Percentiles rank a stretch among this genome's conserved stretches.
phyloP scores from a whole-genome alignment of 2,888 invertebrate genomes.

The Aromia moschata region DNA sequence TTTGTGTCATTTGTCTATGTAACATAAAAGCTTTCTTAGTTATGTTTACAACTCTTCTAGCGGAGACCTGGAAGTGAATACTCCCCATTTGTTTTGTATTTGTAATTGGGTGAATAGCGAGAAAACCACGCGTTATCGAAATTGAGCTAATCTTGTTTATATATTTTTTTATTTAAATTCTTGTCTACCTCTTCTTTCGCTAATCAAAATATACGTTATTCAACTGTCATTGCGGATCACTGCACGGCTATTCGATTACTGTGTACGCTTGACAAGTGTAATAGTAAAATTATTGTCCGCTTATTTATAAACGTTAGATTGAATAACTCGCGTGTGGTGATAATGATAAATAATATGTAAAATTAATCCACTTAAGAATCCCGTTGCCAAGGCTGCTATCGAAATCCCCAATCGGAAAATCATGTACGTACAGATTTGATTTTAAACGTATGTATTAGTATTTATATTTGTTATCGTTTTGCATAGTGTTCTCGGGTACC shows the following conservation, averaged over 20 bases:
- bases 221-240: constrained; percentile 10
- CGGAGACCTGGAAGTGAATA: constrained; percentile 14
- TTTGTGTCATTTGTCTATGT: constrained; percentile 26
- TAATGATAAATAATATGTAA: neutral
- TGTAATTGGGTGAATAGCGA: constrained; percentile 3
- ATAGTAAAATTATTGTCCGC: neutral
- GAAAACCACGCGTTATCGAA: neutral
- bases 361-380: neutral
- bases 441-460: too few species aligned
- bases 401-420: neutral
- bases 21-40: constrained; percentile 20
- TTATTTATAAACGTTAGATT: neutral
- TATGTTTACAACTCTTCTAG: constrained; percentile 23
- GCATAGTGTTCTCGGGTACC: too few species aligned
- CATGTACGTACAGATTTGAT: too few species aligned
- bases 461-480: too few species aligned
- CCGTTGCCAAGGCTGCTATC: neutral
- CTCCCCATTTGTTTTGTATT: constrained; percentile 3
- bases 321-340: neutral
- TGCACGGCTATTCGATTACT: neutral
- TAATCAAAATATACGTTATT: constrained; percentile 13
- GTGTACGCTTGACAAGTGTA: neutral
- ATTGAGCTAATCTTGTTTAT: constrained; percentile 13
- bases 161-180: constrained; percentile 18
- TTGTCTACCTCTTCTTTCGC: constrained; percentile 1